Percentiles rank a stretch among this genome's conserved stretches.
Evolutionary conservation across 2,797 vertebrate species (phyloP).

Genomic region (Protosalanx chinensis): DNA sequence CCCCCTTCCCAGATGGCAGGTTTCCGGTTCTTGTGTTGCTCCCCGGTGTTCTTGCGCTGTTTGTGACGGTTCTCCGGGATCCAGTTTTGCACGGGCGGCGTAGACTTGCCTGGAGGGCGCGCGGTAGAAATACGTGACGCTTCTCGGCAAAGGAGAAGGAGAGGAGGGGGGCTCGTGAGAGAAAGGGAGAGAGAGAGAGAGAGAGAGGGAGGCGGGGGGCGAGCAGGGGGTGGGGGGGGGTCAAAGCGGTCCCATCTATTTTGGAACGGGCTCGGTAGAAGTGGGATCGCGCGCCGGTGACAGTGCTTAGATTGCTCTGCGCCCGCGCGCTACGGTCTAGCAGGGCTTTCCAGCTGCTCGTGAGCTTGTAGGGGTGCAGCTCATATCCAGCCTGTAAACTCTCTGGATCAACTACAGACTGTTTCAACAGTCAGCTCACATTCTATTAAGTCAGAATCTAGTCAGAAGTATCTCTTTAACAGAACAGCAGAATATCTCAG

Average conservation of each 20-base stretch:
- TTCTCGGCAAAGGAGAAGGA: conserved; percentile 37
- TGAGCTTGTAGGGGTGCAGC: neutral
- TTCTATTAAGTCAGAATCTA: no score
- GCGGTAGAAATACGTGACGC: conserved; percentile 56
- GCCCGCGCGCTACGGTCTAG: conserved; percentile 28
- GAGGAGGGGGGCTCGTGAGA: conserved; percentile 10
- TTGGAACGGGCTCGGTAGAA: conserved; percentile 64
- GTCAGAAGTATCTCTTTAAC: no score
- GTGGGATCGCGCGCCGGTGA: conserved; percentile 42
- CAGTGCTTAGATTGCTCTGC: conserved; percentile 34
- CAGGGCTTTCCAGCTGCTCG: neutral
- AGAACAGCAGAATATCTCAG: no score
- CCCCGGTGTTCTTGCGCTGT: conserved; percentile 18
- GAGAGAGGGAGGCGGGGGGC: conserved; percentile 10
- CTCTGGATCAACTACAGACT: no score
- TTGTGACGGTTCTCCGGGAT: conserved; percentile 32
- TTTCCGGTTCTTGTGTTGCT: conserved; percentile 20
- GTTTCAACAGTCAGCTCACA: no score
- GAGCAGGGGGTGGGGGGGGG: conserved; percentile 12
- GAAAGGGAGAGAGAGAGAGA: conserved; percentile 19
- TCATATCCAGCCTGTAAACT: neutral
- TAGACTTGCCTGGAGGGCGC: conserved; percentile 47
- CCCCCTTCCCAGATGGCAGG: conserved; percentile 48
- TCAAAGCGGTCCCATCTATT: conserved; percentile 64
- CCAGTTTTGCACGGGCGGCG: conserved; percentile 45